These are phyloP conservation scores for Philonicus albiceps DNA, from an alignment of 2,888 invertebrate genomes.

Conservation along the genomic window DNA sequence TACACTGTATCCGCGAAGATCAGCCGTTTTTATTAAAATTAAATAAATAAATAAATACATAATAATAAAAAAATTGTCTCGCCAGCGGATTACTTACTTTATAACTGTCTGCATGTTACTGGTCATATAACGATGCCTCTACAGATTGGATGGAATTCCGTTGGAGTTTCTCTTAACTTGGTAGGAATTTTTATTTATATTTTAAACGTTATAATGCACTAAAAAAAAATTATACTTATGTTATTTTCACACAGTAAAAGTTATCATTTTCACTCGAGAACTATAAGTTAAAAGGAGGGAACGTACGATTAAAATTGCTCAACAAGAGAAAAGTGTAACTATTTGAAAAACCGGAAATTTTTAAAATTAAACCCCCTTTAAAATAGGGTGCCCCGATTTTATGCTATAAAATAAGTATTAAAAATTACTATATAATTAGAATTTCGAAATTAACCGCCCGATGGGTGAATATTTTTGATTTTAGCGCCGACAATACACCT, in stretches of 20 bases:
- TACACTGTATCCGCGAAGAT: not conserved
- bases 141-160: not conserved
- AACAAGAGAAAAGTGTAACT: not conserved
- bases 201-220: not conserved
- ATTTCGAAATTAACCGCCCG: conserved; percentile 24
- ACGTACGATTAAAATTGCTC: not conserved
- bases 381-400: not conserved
- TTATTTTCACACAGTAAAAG: not conserved
- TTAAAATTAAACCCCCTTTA: not conserved
- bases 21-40: not conserved
- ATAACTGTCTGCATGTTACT: conserved; percentile 60
- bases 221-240: not conserved
- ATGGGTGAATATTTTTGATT: not conserved
- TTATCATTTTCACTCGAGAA: not conserved
- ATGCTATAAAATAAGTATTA: not conserved
- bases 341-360: not conserved
- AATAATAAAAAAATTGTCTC: not conserved
- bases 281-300: not conserved
- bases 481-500: not conserved
- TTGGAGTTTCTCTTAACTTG: not conserved
- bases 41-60: not conserved
- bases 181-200: not conserved
- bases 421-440: not conserved
- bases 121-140: conserved; percentile 46
- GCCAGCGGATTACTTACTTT: conserved; percentile 55